Evolutionary conservation across 2,113 vertebrate species (phyloP).

Genomic region (Caracal caracal): DNA sequence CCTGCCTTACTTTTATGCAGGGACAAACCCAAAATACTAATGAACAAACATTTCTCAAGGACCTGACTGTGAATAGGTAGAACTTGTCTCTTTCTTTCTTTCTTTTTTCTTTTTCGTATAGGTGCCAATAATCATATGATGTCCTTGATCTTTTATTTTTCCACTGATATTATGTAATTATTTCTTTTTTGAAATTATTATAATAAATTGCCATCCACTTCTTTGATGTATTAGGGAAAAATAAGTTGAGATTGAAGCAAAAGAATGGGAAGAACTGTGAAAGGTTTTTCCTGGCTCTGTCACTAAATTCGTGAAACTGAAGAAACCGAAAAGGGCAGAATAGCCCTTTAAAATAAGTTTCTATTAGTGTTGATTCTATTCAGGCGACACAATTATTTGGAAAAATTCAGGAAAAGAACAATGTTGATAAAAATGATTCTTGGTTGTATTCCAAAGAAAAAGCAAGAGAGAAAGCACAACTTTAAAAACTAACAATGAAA

Average conservation of each 20-base stretch:
- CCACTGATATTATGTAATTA: slow-evolving; percentile 10
- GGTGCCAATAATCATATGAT: background rate
- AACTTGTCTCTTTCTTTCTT: background rate
- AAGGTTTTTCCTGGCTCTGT: slow-evolving; percentile 28
- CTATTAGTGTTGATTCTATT: background rate
- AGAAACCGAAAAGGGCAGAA: slow-evolving; percentile 23
- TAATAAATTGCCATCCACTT: background rate
- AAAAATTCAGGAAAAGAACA: slow-evolving; percentile 8
- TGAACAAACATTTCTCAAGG: slow-evolving; percentile 54
- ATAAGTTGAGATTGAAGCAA: background rate
- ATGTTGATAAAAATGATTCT: slow-evolving; percentile 2
- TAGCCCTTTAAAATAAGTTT: slow-evolving; percentile 14
- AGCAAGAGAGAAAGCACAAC: background rate
- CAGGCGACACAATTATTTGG: slow-evolving; percentile 11
- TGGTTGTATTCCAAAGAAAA: slow-evolving; percentile 1
- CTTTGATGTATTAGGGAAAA: slow-evolving; percentile 11
- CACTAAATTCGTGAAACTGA: slow-evolving; percentile 6
- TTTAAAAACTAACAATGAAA: background rate
- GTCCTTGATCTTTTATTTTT: slow-evolving; percentile 41
- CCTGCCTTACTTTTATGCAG: background rate
- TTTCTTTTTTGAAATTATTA: slow-evolving; percentile 19
- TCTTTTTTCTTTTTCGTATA: background rate
- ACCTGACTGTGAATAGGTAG: background rate
- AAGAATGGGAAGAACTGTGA: background rate
- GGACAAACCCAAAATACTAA: slow-evolving; percentile 45